Base-by-base conservation (phyloP, 2,797 vertebrate species). In the Tarsius wallacei region DNA sequence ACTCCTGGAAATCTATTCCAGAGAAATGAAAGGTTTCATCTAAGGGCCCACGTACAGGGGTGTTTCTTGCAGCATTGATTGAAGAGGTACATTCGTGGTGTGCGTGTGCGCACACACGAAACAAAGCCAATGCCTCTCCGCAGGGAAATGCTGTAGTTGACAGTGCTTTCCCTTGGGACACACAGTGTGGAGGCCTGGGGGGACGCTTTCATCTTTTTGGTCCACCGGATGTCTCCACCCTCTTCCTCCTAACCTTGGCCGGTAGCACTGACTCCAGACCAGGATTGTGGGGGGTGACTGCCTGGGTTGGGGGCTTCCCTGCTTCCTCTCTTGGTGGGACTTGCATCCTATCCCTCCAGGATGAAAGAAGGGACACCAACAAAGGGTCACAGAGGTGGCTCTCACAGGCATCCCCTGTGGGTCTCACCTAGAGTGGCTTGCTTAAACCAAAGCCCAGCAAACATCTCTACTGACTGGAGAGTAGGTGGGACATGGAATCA, bases 211-310 rank as follows among this genome's bases (percentile, higher is more conserved):
- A 16, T 36, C n/a, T 31, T 85, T 17, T 55, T 9, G 14, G 63
- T 33, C 11, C 53, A 4, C 9, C 17, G 13, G 47, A 61, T 22
- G n/a, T 24, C 63, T 93, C 66, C 16, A 16, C 8, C 24, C 85
- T 22, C 91, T 96, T 76, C 33, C 33, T 73, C 36, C 88, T 57
- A 91, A 1, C 0, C 33, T 85, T 49, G 0, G 0, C 57, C 47
- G 84, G 90, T 82, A 0, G 0, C 71, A 66, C 64, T 95, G 96
- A 93, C 95, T 92, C 82, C 77, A 70, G 74, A 84, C 95, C 68
- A 94, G 78, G 33, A 16, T 74, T 33, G 36, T 31, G 42, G 68
- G 57, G 10, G 24, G n/a, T 28, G 64, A 36, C 17, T 22, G 8
- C 17, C 26, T 51, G 4, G 59, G 26, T n/a, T 24, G 26, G 22